Conservation (phyloP, 1,140 invertebrate species). For the Camponotus pennsylvanicus region DNA sequence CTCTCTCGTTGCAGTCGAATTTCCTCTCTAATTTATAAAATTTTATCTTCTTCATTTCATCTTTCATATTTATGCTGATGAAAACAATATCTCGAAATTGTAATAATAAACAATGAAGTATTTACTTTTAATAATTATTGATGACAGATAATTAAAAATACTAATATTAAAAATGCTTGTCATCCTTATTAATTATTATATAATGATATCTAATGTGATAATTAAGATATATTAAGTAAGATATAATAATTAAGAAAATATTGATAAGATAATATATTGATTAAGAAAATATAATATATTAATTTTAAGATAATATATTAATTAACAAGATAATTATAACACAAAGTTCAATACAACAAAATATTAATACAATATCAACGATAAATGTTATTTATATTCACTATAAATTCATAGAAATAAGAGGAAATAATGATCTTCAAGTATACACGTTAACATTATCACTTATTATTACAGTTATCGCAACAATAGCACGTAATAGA, state of each 20-base stretch:
- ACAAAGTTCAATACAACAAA: background rate
- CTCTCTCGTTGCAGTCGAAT: background rate
- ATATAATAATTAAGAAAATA: no score
- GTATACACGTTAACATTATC: background rate
- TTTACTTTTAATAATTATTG: background rate
- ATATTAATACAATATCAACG: background rate
- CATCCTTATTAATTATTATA: background rate
- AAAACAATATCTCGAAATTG: background rate
- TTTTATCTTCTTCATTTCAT: background rate
- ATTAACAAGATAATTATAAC: background rate
- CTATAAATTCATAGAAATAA: background rate
- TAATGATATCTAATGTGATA: background rate
- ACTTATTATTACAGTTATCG: background rate
- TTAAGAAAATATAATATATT: no score
- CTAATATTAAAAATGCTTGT: background rate
- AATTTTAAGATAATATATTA: background rate
- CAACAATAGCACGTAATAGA: background rate
- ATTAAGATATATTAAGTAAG: background rate
- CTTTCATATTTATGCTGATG: background rate
- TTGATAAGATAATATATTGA: no score
- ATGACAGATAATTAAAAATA: background rate
- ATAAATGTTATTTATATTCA: background rate
- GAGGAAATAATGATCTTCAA: background rate
- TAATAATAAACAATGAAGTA: background rate
- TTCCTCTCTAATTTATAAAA: slow-evolving; percentile 18